Conservation (phyloP, 2,113 vertebrate species). For the Chroicocephalus ridibundus region DNA sequence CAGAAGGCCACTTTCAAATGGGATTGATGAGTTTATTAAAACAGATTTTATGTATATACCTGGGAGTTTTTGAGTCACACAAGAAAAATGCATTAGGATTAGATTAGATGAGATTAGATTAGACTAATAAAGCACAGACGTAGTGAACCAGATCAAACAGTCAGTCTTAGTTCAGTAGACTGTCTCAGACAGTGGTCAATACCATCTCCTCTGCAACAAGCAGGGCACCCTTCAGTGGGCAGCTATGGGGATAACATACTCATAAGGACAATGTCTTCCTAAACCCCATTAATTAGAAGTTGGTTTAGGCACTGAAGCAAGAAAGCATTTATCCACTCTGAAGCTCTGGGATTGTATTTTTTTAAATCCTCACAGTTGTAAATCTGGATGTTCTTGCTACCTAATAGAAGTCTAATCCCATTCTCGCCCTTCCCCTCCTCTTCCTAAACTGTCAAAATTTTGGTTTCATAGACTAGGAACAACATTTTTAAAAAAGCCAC, state of each 20-base stretch:
- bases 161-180: not conserved
- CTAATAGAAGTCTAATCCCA: slow-evolving; percentile 7
- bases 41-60: not conserved
- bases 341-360: not conserved
- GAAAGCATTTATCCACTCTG: slow-evolving; percentile 3
- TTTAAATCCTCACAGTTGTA: not conserved
- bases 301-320: slow-evolving; percentile 43
- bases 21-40: not conserved
- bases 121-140: not conserved
- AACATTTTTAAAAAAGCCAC: not conserved
- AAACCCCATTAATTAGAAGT: slow-evolving; percentile 47
- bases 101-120: not conserved
- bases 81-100: not conserved
- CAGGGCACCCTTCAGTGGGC: slow-evolving; percentile 1
- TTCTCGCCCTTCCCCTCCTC: not conserved
- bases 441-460: not conserved
- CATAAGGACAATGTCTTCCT: slow-evolving; percentile 5
- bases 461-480: not conserved
- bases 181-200: slow-evolving; percentile 29
- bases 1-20: not conserved
- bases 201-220: not conserved
- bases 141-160: not conserved
- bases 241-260: slow-evolving; percentile 20
- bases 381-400: slow-evolving; percentile 15
- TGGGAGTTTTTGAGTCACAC: not conserved